These are phyloP conservation scores for Campylorhamphus procurvoides DNA, from an alignment of 2,113 vertebrate genomes.

Conservation along the genomic window DNA sequence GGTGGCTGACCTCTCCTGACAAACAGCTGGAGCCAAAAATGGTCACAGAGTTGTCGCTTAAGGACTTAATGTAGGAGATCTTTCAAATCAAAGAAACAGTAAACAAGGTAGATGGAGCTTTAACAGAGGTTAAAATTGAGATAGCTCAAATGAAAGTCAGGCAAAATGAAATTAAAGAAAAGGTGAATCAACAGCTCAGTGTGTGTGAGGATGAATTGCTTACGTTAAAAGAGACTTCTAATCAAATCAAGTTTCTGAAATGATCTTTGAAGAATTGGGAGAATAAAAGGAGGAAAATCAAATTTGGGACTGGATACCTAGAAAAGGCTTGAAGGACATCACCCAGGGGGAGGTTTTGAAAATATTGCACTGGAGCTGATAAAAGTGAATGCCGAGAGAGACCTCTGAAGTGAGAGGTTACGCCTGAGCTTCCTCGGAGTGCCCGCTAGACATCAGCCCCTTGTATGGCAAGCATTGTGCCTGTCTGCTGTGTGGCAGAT, in stretches of 20 bases:
- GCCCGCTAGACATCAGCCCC: background rate
- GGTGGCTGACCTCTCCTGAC: slow-evolving; percentile 63
- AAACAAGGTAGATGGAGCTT: slow-evolving; percentile 74
- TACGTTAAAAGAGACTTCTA: slow-evolving; percentile 65
- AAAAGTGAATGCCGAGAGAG: background rate
- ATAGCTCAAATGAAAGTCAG: slow-evolving; percentile 69
- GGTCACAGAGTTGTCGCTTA: slow-evolving; percentile 34
- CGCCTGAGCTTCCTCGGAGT: background rate
- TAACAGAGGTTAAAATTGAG: slow-evolving; percentile 72
- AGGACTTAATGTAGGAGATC: slow-evolving; percentile 70
- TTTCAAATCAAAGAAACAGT: slow-evolving; percentile 71
- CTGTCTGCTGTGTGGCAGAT: background rate
- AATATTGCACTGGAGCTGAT: slow-evolving; percentile 32
- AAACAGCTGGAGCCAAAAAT: slow-evolving; percentile 66
- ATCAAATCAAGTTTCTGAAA: slow-evolving; percentile 67
- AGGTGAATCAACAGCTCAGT: slow-evolving; percentile 53
- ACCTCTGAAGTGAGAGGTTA: slow-evolving; percentile 1
- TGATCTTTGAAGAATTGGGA: slow-evolving; percentile 61
- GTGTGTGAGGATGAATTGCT: slow-evolving; percentile 63
- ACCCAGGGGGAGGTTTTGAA: slow-evolving; percentile 45
- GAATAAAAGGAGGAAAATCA: slow-evolving; percentile 52
- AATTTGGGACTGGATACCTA: slow-evolving; percentile 51
- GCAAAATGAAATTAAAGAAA: slow-evolving; percentile 72
- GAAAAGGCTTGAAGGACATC: slow-evolving; percentile 45
- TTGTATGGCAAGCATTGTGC: background rate